Conservation (phyloP, 2,797 vertebrate species). For the Molossus alvarezi region DNA sequence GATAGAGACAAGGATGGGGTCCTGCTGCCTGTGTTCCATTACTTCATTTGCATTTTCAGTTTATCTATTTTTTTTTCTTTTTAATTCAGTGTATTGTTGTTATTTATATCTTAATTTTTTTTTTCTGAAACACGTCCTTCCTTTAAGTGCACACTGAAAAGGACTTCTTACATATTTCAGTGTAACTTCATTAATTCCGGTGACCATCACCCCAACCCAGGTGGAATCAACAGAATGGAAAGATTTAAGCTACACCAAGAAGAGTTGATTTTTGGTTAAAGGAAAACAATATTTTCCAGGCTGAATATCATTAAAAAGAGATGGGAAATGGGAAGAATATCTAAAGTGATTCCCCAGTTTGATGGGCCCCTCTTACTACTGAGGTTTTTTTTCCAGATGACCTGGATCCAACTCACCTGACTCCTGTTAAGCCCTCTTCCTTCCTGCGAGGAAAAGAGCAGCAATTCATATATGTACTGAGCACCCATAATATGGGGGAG, state of each 20-base stretch:
- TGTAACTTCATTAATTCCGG: background rate
- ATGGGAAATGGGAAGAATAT: background rate
- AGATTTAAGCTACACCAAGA: background rate
- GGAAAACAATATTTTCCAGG: background rate
- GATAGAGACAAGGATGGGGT: background rate
- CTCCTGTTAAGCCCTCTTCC: background rate
- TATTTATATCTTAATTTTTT: conserved; percentile 1
- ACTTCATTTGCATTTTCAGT: conserved; percentile 21
- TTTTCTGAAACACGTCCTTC: background rate
- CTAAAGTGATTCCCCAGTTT: background rate
- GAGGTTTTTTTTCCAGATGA: background rate
- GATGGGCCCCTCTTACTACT: background rate
- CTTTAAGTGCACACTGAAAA: conserved; percentile 25
- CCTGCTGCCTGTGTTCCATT: background rate
- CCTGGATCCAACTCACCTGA: background rate
- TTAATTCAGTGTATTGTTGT: conserved; percentile 12
- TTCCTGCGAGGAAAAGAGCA: background rate
- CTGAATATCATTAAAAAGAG: background rate
- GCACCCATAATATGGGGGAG: background rate
- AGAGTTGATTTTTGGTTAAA: conserved; percentile 29
- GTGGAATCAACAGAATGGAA: conserved; percentile 50
- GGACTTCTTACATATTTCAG: background rate
- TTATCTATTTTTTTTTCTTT: background rate
- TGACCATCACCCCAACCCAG: background rate
- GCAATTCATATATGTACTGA: background rate